Evolutionary conservation across 2,113 vertebrate species (phyloP).

Genomic region (Serinus canaria): DNA sequence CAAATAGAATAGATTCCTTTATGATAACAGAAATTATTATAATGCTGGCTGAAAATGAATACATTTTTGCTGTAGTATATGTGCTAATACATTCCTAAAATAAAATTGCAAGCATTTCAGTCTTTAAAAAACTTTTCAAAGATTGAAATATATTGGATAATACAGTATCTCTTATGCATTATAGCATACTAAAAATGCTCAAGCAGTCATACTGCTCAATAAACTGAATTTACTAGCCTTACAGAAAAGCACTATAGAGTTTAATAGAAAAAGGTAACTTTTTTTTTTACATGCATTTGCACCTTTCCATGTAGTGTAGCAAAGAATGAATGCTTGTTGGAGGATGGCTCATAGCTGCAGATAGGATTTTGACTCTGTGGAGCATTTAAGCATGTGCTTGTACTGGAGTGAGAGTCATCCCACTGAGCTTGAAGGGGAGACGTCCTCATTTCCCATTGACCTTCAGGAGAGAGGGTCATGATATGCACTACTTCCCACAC

Average conservation of each 20-base stretch:
- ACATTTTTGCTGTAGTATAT: background rate
- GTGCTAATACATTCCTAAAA: constrained; percentile 43
- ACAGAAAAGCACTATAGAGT: constrained; percentile 5
- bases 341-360: background rate
- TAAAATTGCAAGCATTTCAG: constrained; percentile 40
- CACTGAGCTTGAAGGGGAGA: background rate
- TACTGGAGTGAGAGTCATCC: background rate
- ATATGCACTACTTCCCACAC: background rate
- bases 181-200: constrained; percentile 5
- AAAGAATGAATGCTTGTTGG: background rate
- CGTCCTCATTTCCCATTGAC: background rate
- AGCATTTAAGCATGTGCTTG: background rate
- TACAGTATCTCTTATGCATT: constrained; percentile 15
- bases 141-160: constrained; percentile 46
- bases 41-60: constrained; percentile 39
- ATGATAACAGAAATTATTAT: constrained; percentile 46
- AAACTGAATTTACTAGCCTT: constrained; percentile 31
- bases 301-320: background rate
- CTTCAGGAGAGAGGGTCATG: background rate
- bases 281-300: constrained; percentile 8
- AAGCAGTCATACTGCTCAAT: constrained; percentile 8
- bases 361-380: background rate
- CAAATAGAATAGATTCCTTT: constrained; percentile 33
- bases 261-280: constrained; percentile 40
- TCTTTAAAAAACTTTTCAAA: constrained; percentile 42